Conservation (phyloP, 2,797 vertebrate species). For the Amphiprion clarkii region DNA sequence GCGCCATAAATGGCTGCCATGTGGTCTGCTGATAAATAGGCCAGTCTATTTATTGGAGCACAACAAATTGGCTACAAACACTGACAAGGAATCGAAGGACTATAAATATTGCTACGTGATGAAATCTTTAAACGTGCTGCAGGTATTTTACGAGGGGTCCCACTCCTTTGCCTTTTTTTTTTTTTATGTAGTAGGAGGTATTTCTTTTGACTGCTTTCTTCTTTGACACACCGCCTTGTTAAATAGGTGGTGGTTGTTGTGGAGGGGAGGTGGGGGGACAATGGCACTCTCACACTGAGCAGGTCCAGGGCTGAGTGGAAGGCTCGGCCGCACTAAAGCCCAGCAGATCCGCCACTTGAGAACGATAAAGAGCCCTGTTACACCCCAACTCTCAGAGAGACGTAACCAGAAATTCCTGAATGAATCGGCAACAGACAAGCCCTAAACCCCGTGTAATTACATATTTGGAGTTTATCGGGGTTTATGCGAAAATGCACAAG, state of each 20-base stretch:
- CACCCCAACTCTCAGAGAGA: constrained; percentile 80
- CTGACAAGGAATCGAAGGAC: constrained; percentile 89
- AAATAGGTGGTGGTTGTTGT: constrained; percentile 62
- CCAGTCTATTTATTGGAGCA: constrained; percentile 90
- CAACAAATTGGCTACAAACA: constrained; percentile 90
- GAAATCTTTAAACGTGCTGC: constrained; percentile 87
- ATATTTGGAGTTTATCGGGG: constrained; percentile 91
- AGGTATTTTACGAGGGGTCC: constrained; percentile 85
- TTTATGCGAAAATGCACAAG: constrained; percentile 89
- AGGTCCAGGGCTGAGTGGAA: constrained; percentile 61
- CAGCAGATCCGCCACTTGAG: constrained; percentile 80
- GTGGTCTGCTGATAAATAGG: constrained; percentile 90
- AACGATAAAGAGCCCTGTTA: constrained; percentile 78
- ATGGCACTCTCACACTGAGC: constrained; percentile 77
- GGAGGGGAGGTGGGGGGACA: constrained; percentile 48
- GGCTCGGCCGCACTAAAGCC: constrained; percentile 70
- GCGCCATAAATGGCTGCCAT: constrained; percentile 89
- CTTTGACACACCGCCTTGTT: constrained; percentile 80
- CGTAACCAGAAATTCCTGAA: constrained; percentile 87
- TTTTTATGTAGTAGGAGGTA: constrained; percentile 80
- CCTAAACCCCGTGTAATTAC: constrained; percentile 91
- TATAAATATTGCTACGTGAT: constrained; percentile 84
- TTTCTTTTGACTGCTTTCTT: constrained; percentile 82
- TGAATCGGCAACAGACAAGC: constrained; percentile 88
- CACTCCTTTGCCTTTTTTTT: constrained; percentile 67